Evolutionary conservation across 2,888 invertebrate species (phyloP), one percentile per base, ranked within the genome.

Genomic region (Hydraecia micacea): DNA sequence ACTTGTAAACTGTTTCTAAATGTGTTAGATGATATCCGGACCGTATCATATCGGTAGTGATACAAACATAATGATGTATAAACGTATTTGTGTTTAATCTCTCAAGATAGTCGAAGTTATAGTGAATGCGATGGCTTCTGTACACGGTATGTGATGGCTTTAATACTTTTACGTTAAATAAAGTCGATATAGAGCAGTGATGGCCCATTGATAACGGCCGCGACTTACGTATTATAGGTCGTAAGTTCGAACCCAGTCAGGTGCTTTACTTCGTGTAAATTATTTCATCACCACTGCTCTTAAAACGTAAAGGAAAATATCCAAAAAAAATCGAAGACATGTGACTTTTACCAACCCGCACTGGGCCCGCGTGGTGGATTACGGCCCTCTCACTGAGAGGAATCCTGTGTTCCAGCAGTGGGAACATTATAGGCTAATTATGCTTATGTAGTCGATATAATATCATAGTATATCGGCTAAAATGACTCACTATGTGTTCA

Each of bases 1-100:
- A 68, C 82, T 85, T 85, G 66, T 76, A 76, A 83, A 79, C 79
- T 66, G 84, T 76, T 81, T 42, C 83, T 82, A 85, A 79, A 79
- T 75, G 84, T 80, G 79, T 77, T 75, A n/a, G 52, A 73, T 76
- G 67, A 79, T 83, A 78, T 82, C 80, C 80, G 75, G 72, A 63
- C 62, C 46, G 13, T 67, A 52, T 36, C 15, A 28, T 25, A 55
- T 70, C 25, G 46, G 49, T 49, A 15, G 8, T 25, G 46, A 39
- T 39, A n/a, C 55, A 39, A 36, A 18, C 7, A 60, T 15, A 28
- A 58, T 11, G 55, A 52, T 28, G 21, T 73, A 11, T 49, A n/a
- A n/a, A 11, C 13, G 18, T 36, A 25, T 60, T 39, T 55, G 15
- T 49, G 5, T 32, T 49, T 65, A 60, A 65, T 81, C 36, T 66